Evolutionary conservation across 2,888 invertebrate species (phyloP).

Genomic region (Perizoma affinitatum): DNA sequence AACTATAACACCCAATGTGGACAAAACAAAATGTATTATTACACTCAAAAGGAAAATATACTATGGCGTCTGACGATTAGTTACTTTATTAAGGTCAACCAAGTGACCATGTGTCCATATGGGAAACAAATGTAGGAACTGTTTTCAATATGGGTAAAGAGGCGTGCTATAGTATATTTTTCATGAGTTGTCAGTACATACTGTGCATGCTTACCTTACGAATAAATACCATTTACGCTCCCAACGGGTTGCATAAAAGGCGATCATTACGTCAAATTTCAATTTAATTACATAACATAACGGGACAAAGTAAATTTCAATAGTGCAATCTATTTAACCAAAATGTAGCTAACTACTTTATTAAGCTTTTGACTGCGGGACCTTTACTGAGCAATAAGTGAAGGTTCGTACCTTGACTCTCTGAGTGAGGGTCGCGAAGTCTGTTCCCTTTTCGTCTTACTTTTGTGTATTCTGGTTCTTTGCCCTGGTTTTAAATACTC

Average conservation of each 20-base stretch:
- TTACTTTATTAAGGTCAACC: background rate
- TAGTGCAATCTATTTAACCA: conserved; percentile 79
- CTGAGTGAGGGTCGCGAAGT: conserved; percentile 91
- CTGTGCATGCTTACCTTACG: conserved; percentile 82
- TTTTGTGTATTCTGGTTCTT: conserved; percentile 93
- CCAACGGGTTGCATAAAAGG: conserved; percentile 83
- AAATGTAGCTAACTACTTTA: conserved; percentile 77
- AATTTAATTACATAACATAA: conserved; percentile 75
- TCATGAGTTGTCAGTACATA: conserved; percentile 55
- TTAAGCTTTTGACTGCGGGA: conserved; percentile 60
- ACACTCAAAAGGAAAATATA: conserved; percentile 26
- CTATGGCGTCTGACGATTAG: conserved; percentile 11
- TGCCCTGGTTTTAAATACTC: conserved; percentile 77
- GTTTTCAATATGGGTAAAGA: background rate
- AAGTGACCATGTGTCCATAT: background rate
- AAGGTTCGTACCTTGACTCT: conserved; percentile 88
- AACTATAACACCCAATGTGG: conserved; percentile 37
- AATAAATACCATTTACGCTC: conserved; percentile 82
- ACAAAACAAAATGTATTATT: conserved; percentile 35
- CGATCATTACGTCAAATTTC: conserved; percentile 79
- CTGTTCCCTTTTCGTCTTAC: conserved; percentile 92
- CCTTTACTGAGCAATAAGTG: conserved; percentile 17
- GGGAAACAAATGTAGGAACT: too few species aligned
- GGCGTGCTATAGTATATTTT: conserved; percentile 21
- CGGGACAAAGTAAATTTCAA: conserved; percentile 73